Base-by-base conservation (phyloP, 2,113 vertebrate species). In the Caranx melampygus region DNA sequence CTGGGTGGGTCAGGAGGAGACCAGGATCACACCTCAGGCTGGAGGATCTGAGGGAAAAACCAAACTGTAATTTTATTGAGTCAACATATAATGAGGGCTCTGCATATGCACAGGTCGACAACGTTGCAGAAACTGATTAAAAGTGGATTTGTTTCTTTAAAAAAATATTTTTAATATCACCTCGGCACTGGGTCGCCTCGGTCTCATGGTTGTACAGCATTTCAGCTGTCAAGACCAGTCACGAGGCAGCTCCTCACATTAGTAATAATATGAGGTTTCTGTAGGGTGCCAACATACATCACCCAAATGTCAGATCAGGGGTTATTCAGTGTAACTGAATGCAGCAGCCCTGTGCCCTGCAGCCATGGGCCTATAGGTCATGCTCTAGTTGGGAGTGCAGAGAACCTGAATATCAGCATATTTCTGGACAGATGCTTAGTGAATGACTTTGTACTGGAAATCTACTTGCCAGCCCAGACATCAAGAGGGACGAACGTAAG, bases 351-450 rank as follows among this genome's bases (percentile, higher is more conserved):
- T 1, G 60, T 79, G 83, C 83, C 90, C 83, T 84, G 63, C 75
- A 86, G 92, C 76, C 68, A 72, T 3, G 76, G 87, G 83, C 85
- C 88, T 74, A 81, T 82, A 82, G 91, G 94, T 91, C 88, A 88
- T 6, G 58, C 64, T 80, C 61, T 59, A 52, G 75, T 80, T 73
- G 67, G 35, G 49, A 83, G 79, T 63, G 26, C 65, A 81, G 60
- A 65, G 76, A 95, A 95, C 95, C 86, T 87, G 94, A 94, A 94
- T 84, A 86, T 91, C 94, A 73, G 82, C 94, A 95, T 95, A 93
- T 89, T 94, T 95, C 79, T 80, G 86, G 79, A 79, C 72, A 73
- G 54, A 65, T 75, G 72, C 26, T 74, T 33, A 26, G 68, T 81
- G 64, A 58, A 72, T 89, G 86, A 42, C 34, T 70, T 4, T 51